Base-by-base conservation (phyloP, 1,140 invertebrate genomes). In the Oppia nitens region DNA sequence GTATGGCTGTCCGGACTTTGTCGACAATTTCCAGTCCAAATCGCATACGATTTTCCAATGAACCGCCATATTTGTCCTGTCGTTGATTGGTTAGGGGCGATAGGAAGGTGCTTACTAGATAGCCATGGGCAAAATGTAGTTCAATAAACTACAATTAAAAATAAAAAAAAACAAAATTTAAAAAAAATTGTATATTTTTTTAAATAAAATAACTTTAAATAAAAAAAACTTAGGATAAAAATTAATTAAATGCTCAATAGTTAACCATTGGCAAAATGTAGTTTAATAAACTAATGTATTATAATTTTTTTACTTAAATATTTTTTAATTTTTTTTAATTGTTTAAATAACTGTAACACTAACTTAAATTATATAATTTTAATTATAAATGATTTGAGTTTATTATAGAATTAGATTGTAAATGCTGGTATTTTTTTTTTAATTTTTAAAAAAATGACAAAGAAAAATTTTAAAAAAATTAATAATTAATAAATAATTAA, bases 111-210 rank as follows among this genome's bases (percentile, higher is more conserved):
- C 64, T 51, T 1, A 68, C 26, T 0, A 68, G 63, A 48, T 68
- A 68, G 11, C 66, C 66, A 53, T 68, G 65, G n/a, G 67, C 67
- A 23, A 59, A 66, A 53, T 68, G 67, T 12, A 69, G 53, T 45
- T 54, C 53, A 26, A 54, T 54, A 9, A 54, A 6, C 32, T 40
- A 17, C 6, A 9, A 40, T 9, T n/a, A n/a, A n/a, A n/a, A n/a
- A n/a, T n/a, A n/a, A n/a, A n/a, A n/a, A n/a, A 40, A 9, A 17
- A 40, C 17, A 9, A 40, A 40, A 17, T 40, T 40, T 40, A 6
- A 17, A 40, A 9, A 40, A 40, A 40, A 6, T 40, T 9, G 17
- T 17, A 9, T 40, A 9, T 40, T 40, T 40, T 17, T 40, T 40
- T n/a, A n/a, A n/a, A 6, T 40, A 40, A 6, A 17, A 40, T 9